phyloP scores from a whole-genome alignment of 2,797 vertebrate species.

The Melanotaenia parkinsoni region DNA sequence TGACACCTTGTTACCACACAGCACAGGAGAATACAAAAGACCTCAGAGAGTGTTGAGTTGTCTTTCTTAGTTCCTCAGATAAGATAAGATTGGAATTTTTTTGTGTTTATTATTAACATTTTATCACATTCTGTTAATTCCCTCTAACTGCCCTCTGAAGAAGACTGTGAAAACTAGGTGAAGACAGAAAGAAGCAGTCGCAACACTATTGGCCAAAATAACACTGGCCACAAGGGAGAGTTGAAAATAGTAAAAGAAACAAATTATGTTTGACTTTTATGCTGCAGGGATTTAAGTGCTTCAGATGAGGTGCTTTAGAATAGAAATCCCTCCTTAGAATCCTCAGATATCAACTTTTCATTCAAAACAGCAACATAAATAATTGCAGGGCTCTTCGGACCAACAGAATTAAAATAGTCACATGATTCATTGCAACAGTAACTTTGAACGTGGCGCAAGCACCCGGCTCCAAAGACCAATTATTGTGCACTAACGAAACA shows the following conservation, averaged over 20 bases:
- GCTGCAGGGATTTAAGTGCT: conserved; percentile 32
- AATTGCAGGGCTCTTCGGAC: conserved; percentile 1
- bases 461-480: conserved; percentile 40
- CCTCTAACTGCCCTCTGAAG: conserved; percentile 7
- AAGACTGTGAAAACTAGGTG: conserved; percentile 33
- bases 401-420: conserved; percentile 14
- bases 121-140: conserved; percentile 3
- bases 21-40: conserved; percentile 41
- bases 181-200: conserved; percentile 25
- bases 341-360: conserved; percentile 8
- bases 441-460: conserved; percentile 9
- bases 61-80: conserved; percentile 37
- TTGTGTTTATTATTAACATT: conserved; percentile 28
- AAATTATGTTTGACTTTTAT: conserved; percentile 54
- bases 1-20: conserved; percentile 62
- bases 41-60: conserved; percentile 37
- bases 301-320: conserved; percentile 22
- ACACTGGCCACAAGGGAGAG: conserved; percentile 38
- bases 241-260: conserved; percentile 53
- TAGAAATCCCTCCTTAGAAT: conserved; percentile 1
- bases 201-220: conserved; percentile 37
- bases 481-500: conserved; percentile 42
- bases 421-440: conserved; percentile 15
- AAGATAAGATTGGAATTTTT: conserved; percentile 15
- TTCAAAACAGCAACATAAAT: conserved; percentile 25